Evolutionary conservation across 2,113 vertebrate species (phyloP), one percentile per base, ranked within the genome.

Genomic region (Phylloscopus whistleri): DNA sequence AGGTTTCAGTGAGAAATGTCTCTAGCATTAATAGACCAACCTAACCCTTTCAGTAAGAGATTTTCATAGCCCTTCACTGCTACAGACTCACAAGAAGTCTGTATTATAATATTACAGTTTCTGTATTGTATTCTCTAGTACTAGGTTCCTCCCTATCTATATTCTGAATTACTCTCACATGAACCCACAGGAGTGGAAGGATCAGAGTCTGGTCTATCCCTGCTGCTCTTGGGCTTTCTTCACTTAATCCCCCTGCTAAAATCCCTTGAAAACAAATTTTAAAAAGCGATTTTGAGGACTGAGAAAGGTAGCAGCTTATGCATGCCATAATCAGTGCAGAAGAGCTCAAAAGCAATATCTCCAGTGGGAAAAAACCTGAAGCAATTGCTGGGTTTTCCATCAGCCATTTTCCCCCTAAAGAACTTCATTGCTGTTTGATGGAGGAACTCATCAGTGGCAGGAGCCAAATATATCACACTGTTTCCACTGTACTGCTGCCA

Each of bases 401-500:
- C 30, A 64, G 24, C 17, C 13, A 21, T 52, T 82, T 90, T 79
- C 23, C 26, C 58, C 37, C 41, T 68, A 60, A 73, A 82, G 58
- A 62, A 56, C n/a, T 16, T 84, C 15, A 4, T 60, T 68, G n/a
- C 8, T 39, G 3, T 68, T 55, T 82, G 63, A 84, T 5, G 14
- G 77, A 89, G 39, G 41, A 78, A 44, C 49, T 84, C 18, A 75
- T 68, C 66, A 44, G 63, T 80, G 64, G 3, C 52, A 82, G 52
- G 22, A 87, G 66, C 60, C 73, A 87, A 94, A 87, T 73, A 56
- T 76, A 73, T 84, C 79, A 93, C 27, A 9, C 66, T 73, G 49
- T 95, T 95, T 95, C 89, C 93, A 94, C 51, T 73, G 46, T 79
- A 35, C n/a, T 87, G 37, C 53, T 91, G 93, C 87, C 95, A 96